Base-by-base conservation (phyloP, 2,888 invertebrate genomes). In the Nephrotoma guestfalica region DNA sequence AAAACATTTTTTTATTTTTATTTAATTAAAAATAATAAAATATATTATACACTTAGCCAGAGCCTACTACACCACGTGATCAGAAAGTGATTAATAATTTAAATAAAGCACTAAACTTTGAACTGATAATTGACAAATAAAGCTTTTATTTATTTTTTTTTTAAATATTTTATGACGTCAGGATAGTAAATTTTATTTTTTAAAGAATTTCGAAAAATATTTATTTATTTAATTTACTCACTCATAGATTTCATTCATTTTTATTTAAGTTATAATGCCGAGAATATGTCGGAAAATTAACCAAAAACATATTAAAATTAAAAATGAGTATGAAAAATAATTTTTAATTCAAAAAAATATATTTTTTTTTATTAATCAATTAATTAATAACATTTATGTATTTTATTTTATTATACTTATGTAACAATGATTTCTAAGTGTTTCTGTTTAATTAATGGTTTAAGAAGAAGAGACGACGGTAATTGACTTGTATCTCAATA, bases 51-150 rank as follows among this genome's bases (percentile, higher is more conserved):
- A 30, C 71, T 9, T 71, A 71, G 30, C 71, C 71, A 71, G 71
- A 71, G 18, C 71, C 71, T 71, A 71, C 71, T 71, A 30, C 71
- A 57, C 4, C 18, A 71, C 71, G 71, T 30, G 71, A 71, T 71
- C 30, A 71, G 71, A 30, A 71, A 71, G 30, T 71, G 9, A 71
- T 71, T 30, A 18, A 71, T 71, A 71, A 71, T 42, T 41, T 84
- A 42, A 84, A 84, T 84, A 84, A 84, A 84, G 84, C 84, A 84
- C 84, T 84, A 84, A 84, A 42, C 84, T 84, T 84, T 84, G 84
- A 84, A 84, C 84, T 84, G 15, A 84, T 84, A 84, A 84, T 84
- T 84, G 84, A 84, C 84, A 84, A 84, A 84, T 84, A 84, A 84
- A 84, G 84, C 84, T 84, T 84, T 41, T 84, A 57, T n/a, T n/a